Evolutionary conservation across 2,888 invertebrate genomes (phyloP), one percentile per base, ranked within the genome.

Genomic region (Limnephilus auricula): DNA sequence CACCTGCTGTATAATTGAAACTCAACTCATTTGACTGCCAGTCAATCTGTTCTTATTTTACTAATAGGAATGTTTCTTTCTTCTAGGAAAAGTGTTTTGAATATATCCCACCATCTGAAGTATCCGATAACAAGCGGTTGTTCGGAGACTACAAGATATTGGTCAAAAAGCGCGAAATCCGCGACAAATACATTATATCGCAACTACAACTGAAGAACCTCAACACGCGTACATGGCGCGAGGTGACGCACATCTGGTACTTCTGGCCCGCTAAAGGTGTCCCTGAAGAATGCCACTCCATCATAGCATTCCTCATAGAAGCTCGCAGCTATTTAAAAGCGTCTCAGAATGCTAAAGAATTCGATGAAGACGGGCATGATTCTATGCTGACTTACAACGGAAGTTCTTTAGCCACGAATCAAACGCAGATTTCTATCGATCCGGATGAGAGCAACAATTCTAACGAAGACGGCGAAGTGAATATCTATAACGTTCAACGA

Each of bases 191-290:
- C 94, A 98, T 99, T 87, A 97, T 99, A 91, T 98, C 99, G 37
- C 97, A 97, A 93, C 96, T 99, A 31, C 97, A 98, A 94, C 95
- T 99, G 2, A 98, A 98, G 96, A 98, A 98, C 94, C 95, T 98
- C 95, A 96, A 97, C 93, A 98, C 97, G 85, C 98, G 98, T 94
- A 97, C 98, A 92, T 98, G 98, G 96, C 95, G 99, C 83, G 99
- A 99, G 94, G 96, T 99, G 90, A 98, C 97, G 0, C 99, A 99
- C 94, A 97, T 99, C 94, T 99, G 99, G 99, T 99, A 98, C 95
- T 97, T 98, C 94, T 99, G 99, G 99, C 99, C 99, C 0, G 96
- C 97, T n/a, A 97, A 97, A 93, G 98, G 98, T 0, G 97, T 98
- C 0, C 99, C 99, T 2, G 96, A 97, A 12, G 98, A 99, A 94